Evolutionary conservation across 2,797 vertebrate species (phyloP).

Genomic region (Cryptoblepharus egeriae): DNA sequence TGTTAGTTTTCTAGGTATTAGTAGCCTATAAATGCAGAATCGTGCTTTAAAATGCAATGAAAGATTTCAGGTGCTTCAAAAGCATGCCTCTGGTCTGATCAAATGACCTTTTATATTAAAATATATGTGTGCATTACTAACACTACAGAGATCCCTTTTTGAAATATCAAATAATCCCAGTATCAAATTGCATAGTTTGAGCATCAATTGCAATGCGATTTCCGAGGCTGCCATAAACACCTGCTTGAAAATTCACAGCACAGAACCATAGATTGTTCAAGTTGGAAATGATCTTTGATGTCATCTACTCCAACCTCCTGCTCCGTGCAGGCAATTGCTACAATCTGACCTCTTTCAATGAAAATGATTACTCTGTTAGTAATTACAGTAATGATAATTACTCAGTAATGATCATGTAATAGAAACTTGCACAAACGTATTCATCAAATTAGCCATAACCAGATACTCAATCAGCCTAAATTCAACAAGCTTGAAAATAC

Average conservation of each 20-base stretch:
- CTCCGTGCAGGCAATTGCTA: not conserved
- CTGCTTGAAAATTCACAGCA: conserved; percentile 3
- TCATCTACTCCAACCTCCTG: too few relatives aligned
- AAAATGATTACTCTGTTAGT: conserved; percentile 10
- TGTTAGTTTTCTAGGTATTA: too few relatives aligned
- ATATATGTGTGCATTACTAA: too few relatives aligned
- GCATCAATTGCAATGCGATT: conserved; percentile 59
- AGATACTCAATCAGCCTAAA: not conserved
- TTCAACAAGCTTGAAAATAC: not conserved
- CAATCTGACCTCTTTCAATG: conserved; percentile 14
- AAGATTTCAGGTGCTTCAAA: not conserved
- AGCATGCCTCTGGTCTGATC: not conserved
- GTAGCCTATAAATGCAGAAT: conserved; percentile 38
- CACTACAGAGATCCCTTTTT: not conserved
- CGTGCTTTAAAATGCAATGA: conserved; percentile 2
- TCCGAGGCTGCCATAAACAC: conserved; percentile 50
- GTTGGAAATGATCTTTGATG: too few relatives aligned
- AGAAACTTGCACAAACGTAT: conserved; percentile 18
- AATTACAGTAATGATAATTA: too few relatives aligned
- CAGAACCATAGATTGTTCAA: too few relatives aligned
- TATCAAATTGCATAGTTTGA: conserved; percentile 21
- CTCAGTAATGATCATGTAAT: not conserved
- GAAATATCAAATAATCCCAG: not conserved
- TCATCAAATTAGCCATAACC: conserved; percentile 12
- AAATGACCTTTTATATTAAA: not conserved